Base-by-base conservation (phyloP, 2,888 invertebrate species). In the Nomada flava region DNA sequence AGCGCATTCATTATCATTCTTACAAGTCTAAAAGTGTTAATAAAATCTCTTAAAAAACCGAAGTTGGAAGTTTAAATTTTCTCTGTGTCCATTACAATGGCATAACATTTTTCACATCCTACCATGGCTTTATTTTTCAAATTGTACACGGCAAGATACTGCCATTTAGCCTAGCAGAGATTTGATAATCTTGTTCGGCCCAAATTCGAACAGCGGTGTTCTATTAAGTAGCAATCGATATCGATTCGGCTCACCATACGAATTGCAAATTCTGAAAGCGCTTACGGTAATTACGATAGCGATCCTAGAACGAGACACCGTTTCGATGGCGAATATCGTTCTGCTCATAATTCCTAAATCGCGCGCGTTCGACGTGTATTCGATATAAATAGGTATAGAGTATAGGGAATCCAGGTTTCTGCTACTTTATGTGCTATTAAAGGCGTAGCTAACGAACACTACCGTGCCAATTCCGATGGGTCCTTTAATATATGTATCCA, bases 191-290 rank as follows among this genome's bases (percentile, higher is more conserved):
- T 76, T 29, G 59, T 77, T 60, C 20, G 47, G 36, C 26, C 18
- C 29, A 15, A 65, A 64, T 60, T 59, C 69, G 64, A n/a, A 10
- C 42, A 69, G 26, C 57, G 20, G 50, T 23, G 36, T 76, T 70
- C 79, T 79, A 79, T 79, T 65, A 77, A 79, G 79, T 53, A 79
- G 70, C 64, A 59, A 79, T 79, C 77, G 79, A 79, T 79, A 65
- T 65, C 79, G 64, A 69, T 29, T 64, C 57, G 11, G 53, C 29
- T n/a, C 44, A 50, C 52, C 50, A 79, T 53, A 47, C n/a, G 79
- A 79, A 77, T 79, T 79, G 77, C 77, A 77, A 79, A 79, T 79
- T 64, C 53, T 60, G 62, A 65, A 77, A 79, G 64, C 77, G 76
- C 69, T 79, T 64, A 76, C 76, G 59, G 77, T 76, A 77, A 79